A percentile compares a stretch with the other conserved stretches of the same genome.
Conservation (phyloP, 2,113 vertebrate species). For the Rhinoderma darwinii region DNA sequence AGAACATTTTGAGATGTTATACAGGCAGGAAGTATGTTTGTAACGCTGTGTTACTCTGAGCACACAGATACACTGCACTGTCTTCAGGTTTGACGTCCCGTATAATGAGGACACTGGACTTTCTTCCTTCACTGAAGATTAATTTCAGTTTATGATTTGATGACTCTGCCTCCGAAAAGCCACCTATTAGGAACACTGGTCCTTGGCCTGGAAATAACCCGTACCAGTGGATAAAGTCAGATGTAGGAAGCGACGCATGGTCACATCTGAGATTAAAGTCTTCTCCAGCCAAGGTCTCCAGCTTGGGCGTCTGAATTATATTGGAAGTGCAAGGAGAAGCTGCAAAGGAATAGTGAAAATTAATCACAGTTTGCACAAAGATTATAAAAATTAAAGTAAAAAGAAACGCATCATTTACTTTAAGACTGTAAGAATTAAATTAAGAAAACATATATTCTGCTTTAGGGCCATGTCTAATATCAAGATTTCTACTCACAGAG, state of each 20-base stretch:
- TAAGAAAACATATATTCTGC: background rate
- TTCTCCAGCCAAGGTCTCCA: background rate
- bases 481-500: background rate
- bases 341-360: background rate
- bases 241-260: background rate
- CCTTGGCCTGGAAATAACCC: background rate
- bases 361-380: no score
- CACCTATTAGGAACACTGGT: background rate
- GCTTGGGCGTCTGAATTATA: slow-evolving; percentile 3
- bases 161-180: background rate
- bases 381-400: no score
- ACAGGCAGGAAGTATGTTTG: slow-evolving; percentile 7
- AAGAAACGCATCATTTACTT: no score
- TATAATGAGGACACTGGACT: slow-evolving; percentile 17
- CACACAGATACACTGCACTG: slow-evolving; percentile 42
- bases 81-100: background rate
- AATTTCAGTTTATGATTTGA: background rate
- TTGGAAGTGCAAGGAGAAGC: slow-evolving; percentile 2
- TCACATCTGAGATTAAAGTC: slow-evolving; percentile 11
- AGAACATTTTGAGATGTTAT: slow-evolving; percentile 57
- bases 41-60: slow-evolving; percentile 14
- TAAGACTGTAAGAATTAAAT: background rate
- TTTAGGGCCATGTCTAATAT: background rate
- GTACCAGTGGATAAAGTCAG: slow-evolving; percentile 23
- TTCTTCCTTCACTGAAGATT: background rate